Conservation (phyloP, 2,888 invertebrate species). For the Dexiosoma caninum region DNA sequence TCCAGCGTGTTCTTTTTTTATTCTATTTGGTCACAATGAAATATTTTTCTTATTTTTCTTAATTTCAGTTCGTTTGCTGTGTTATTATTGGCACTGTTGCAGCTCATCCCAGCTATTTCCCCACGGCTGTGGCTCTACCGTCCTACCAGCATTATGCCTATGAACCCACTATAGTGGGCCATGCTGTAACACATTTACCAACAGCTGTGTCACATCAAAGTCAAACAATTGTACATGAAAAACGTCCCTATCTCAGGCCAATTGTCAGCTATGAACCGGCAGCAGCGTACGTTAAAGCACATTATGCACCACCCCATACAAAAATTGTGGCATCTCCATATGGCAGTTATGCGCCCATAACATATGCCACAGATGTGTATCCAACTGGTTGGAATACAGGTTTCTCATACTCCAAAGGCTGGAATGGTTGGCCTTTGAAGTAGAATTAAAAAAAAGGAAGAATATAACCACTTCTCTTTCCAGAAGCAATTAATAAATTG, state of each 20-base stretch:
- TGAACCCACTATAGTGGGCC: conserved; percentile 72
- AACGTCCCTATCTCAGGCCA: conserved; percentile 74
- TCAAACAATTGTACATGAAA: conserved; percentile 76
- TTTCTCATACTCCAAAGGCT: conserved; percentile 58
- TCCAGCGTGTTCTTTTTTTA: no score
- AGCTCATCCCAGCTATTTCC: conserved; percentile 71
- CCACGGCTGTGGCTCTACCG: conserved; percentile 56
- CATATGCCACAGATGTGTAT: conserved; percentile 66
- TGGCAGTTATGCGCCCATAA: conserved; percentile 60
- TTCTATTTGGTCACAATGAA: no score
- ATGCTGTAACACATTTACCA: conserved; percentile 69
- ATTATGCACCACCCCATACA: conserved; percentile 59
- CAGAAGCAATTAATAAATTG: no score
- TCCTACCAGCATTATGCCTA: conserved; percentile 70
- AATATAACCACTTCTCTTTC: no score
- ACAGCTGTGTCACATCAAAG: conserved; percentile 75
- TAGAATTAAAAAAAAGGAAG: conserved; percentile 12
- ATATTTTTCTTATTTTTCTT: no score
- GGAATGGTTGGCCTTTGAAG: conserved; percentile 65
- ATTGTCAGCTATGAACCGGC: conserved; percentile 71
- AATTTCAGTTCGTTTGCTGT: conserved; percentile 38
- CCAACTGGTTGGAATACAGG: conserved; percentile 65
- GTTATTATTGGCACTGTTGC: conserved; percentile 45
- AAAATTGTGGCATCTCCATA: conserved; percentile 39
- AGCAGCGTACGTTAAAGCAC: conserved; percentile 63